Evolutionary conservation across 2,113 vertebrate genomes (phyloP).

Genomic region (Scophthalmus maximus): DNA sequence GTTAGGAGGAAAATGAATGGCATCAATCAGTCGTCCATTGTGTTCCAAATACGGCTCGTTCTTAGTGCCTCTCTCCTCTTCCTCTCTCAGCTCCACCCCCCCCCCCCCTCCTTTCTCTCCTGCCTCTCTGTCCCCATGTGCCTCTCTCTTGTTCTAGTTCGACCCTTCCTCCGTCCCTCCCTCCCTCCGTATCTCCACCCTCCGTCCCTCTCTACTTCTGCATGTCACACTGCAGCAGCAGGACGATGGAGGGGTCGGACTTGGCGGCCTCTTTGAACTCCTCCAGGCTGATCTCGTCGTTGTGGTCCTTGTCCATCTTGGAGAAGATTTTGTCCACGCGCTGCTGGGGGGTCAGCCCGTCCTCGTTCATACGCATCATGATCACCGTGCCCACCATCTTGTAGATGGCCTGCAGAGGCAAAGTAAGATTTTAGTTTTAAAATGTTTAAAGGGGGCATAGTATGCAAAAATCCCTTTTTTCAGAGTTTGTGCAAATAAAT

Average conservation of each 20-base stretch:
- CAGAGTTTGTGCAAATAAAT: too few species aligned
- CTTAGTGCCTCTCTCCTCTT: constrained; percentile 24
- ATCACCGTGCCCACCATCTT: constrained; percentile 99
- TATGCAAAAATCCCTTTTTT: too few species aligned
- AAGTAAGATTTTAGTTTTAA: too few species aligned
- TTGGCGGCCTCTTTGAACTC: constrained; percentile 99
- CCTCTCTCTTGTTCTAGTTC: constrained; percentile 45
- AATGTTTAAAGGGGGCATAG: too few species aligned
- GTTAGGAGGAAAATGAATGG: constrained; percentile 39
- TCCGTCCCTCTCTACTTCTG: constrained; percentile 89
- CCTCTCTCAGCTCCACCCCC: constrained; percentile 13
- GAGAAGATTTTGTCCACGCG: constrained; percentile 99
- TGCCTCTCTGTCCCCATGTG: too few species aligned
- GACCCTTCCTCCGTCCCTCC: constrained; percentile 22
- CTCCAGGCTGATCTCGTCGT: constrained; percentile 96
- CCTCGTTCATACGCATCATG: constrained; percentile 99
- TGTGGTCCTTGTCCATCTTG: constrained; percentile 99
- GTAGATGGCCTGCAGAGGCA: constrained; percentile 90
- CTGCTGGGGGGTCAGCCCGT: constrained; percentile 96
- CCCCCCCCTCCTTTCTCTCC: constrained; percentile 27
- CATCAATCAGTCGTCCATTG: constrained; percentile 33
- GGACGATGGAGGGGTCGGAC: constrained; percentile 96
- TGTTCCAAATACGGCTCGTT: constrained; percentile 30
- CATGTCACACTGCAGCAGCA: constrained; percentile 97
- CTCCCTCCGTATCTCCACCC: constrained; percentile 9